Evolutionary conservation across 2,797 vertebrate genomes (phyloP).

Genomic region (Tachyglossus aculeatus): DNA sequence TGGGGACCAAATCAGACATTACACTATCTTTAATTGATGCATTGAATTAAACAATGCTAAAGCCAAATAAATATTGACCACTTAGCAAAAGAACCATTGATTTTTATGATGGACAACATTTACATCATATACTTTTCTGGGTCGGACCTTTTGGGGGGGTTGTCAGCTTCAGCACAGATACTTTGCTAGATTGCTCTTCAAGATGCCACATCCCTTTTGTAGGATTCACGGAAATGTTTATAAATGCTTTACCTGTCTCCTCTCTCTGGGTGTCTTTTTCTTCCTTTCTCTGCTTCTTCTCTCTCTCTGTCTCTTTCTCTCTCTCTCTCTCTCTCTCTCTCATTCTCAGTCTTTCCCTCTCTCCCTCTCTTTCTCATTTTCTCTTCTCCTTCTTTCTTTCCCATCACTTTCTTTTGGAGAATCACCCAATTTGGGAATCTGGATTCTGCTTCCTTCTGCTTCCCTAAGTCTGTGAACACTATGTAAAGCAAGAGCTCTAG

Average conservation of each 20-base stretch:
- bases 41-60: slow-evolving; percentile 90
- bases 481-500: no score
- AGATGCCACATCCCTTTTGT: background rate
- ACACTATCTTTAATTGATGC: slow-evolving; percentile 94
- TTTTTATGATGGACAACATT: slow-evolving; percentile 86
- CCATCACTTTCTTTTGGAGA: background rate
- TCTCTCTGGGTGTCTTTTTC: background rate
- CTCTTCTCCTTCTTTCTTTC: background rate
- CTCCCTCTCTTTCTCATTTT: background rate
- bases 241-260: background rate
- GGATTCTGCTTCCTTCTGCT: no score
- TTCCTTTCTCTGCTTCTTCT: background rate
- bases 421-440: background rate
- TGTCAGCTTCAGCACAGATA: background rate
- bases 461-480: no score
- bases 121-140: slow-evolving; percentile 79
- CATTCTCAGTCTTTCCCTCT: background rate
- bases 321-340: background rate
- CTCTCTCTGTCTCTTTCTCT: background rate
- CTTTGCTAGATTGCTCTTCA: background rate
- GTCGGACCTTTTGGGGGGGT: slow-evolving; percentile 55
- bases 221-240: background rate
- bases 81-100: slow-evolving; percentile 94
- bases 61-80: slow-evolving; percentile 97
- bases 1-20: slow-evolving; percentile 87